A percentile compares a stretch with the other conserved stretches of the same genome.
phyloP scores from a whole-genome alignment of 2,888 invertebrate species.

The Branchipolynoe longqiensis region DNA sequence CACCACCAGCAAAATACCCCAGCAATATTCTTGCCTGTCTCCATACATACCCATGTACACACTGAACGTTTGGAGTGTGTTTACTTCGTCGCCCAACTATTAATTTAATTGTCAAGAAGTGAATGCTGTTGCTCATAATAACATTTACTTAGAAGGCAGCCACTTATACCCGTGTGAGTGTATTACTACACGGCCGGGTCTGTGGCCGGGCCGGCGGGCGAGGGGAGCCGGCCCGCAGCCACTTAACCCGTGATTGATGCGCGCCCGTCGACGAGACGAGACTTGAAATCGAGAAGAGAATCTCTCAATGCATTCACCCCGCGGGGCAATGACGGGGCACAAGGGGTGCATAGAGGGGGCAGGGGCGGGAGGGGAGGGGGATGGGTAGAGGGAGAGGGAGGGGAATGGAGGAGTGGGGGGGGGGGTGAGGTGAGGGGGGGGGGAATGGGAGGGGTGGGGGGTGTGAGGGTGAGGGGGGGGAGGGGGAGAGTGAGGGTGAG shows the following conservation, averaged over 20 bases:
- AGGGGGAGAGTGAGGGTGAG: background rate
- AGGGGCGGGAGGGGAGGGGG: background rate
- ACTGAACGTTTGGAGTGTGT: too few species aligned
- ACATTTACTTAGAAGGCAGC: conserved; percentile 15
- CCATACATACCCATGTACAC: too few species aligned
- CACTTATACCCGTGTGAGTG: conserved; percentile 28
- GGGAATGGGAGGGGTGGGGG: background rate
- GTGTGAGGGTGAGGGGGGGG: too few species aligned
- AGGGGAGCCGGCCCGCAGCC: background rate
- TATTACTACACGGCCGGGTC: background rate
- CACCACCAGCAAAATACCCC: too few species aligned
- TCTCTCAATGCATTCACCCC: conserved; percentile 7
- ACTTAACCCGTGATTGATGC: conserved; percentile 37
- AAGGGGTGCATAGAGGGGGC: background rate
- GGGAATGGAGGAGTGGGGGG: too few species aligned
- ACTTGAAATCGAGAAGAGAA: conserved; percentile 38
- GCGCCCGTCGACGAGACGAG: background rate
- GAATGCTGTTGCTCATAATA: conserved; percentile 23
- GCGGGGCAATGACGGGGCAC: too few species aligned
- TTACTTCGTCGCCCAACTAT: too few species aligned
- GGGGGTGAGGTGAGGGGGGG: background rate
- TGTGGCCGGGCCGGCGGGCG: background rate
- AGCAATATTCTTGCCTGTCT: too few species aligned
- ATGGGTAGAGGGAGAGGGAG: background rate
- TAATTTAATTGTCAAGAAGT: conserved; percentile 17